Evolutionary conservation across 1,140 invertebrate genomes (phyloP), one percentile per base, ranked within the genome.

Genomic region (Scaptomyza graminum): DNA sequence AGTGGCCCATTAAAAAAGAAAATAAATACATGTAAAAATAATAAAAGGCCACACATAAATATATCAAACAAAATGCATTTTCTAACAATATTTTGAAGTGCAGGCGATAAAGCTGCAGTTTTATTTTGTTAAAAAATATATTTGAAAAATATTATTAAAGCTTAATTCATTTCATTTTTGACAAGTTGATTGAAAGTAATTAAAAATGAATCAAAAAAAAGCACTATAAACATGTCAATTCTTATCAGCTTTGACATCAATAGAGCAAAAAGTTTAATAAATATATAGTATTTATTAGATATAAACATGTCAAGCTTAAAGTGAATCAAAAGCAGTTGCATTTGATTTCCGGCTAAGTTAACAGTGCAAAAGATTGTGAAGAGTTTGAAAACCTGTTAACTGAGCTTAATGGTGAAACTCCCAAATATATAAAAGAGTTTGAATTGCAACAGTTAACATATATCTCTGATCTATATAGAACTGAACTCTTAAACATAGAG

Each of bases 1-100:
- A 79, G 82, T 69, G 57, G 69, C 28, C 56, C 59, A 59, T 68
- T 79, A 67, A 59, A 66, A 63, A 34, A 34, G 7, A 7, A 28
- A 28, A 28, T 7, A 28, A 28, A 6, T 34, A 5, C 6, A 25
- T 5, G 5, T 6, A 31, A 31, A 31, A 31, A 6, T 34, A 31
- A 34, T 8, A 34, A 13, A 50, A 9, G 34, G 16, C 54, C 51
- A 54, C 51, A 54, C 51, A 54, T 51, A 34, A 34, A 28, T 28
- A 49, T 49, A 39, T 15, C 13, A 50, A 22, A 60, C 15, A 22
- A 16, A 39, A 12, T 39, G 47, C 28, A 22, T 51, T 51, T 28
- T 43, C 22, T 43, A 31, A 31, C 47, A 51, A 41, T 13, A 11
- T 52, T 11, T 37, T 31, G 37, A 31, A 66, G 34, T 50, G 37